Percentiles rank a stretch among this genome's conserved stretches.
Evolutionary conservation across 2,113 vertebrate genomes (phyloP).

Genomic region (Cyprinodon variegatus): DNA sequence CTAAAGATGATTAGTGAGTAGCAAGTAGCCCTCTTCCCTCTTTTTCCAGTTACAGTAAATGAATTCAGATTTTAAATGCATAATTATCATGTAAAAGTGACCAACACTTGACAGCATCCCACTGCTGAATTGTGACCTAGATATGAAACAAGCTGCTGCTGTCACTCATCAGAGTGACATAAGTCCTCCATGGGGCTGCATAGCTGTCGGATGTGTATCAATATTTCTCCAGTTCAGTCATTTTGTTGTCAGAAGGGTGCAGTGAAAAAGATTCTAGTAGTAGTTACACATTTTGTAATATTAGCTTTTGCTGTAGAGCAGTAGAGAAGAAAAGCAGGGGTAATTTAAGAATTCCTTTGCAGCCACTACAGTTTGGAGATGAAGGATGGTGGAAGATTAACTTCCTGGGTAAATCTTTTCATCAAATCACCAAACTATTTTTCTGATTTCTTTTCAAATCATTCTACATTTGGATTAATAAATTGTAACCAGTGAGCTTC

Average conservation of each 20-base stretch:
- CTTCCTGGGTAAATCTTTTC: background rate
- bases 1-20: background rate
- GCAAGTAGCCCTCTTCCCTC: background rate
- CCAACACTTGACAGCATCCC: slow-evolving; percentile 36
- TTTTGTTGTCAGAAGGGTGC: background rate
- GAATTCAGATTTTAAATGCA: slow-evolving; percentile 4
- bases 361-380: background rate
- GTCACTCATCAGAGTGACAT: slow-evolving; percentile 54
- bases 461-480: background rate
- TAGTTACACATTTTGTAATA: background rate
- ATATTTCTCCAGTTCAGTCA: background rate
- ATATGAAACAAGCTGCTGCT: slow-evolving; percentile 66
- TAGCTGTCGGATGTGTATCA: slow-evolving; percentile 3
- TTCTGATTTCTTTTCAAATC: background rate
- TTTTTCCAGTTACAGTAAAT: slow-evolving; percentile 5
- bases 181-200: background rate
- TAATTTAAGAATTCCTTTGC: background rate
- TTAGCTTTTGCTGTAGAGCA: background rate
- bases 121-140: slow-evolving; percentile 59
- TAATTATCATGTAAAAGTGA: slow-evolving; percentile 24
- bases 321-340: background rate
- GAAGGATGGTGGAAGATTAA: background rate
- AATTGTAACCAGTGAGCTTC: background rate
- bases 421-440: background rate
- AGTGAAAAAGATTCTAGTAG: background rate